Base-by-base conservation (phyloP, 2,888 invertebrate genomes). In the Pristionchus japonicus region DNA sequence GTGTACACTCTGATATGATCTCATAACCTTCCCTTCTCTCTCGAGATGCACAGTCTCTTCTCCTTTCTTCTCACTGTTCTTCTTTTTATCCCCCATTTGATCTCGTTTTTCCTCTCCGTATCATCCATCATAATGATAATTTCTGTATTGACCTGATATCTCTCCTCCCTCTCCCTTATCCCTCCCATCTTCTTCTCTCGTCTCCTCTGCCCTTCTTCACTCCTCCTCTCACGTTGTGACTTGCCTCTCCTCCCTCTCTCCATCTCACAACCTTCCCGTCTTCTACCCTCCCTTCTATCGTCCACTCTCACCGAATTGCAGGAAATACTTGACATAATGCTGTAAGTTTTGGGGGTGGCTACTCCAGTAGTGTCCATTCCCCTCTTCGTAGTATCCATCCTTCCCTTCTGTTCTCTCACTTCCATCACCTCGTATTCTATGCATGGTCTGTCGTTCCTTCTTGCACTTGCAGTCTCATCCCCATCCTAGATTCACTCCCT, bases 121-220 rank as follows among this genome's bases (percentile, higher is more conserved):
- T 83, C 83, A 70, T 83, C 49, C 84, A 43, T 88, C 88, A 31
- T 82, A 47, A 49, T 43, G 82, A 85, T 86, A 31, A 86, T 85
- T 74, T 64, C 77, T 47, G 67, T 86, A 43, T 37, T 86, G 37
- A 15, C n/a, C 70, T 61, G 34, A 87, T 87, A 86, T 87, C 88
- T 89, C 88, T 89, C 88, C 87, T 85, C n/a, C n/a, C n/a, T n/a
- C n/a, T n/a, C n/a, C n/a, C n/a, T n/a, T n/a, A n/a, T n/a, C n/a
- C 88, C 87, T 86, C 88, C 37, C 84, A 86, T 88, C 87, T 77
- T 84, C 87, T 43, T 37, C 88, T 88, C 83, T 87, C 74, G 83
- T 74, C 64, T 74, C 52, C 83, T 70, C 57, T 49, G 34, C 77
- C 61, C 47, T 37, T 87, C 70, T 74, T 64, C 74, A 61, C 61